Conservation (phyloP, 2,888 invertebrate genomes). For the Eupithecia subfuscata region DNA sequence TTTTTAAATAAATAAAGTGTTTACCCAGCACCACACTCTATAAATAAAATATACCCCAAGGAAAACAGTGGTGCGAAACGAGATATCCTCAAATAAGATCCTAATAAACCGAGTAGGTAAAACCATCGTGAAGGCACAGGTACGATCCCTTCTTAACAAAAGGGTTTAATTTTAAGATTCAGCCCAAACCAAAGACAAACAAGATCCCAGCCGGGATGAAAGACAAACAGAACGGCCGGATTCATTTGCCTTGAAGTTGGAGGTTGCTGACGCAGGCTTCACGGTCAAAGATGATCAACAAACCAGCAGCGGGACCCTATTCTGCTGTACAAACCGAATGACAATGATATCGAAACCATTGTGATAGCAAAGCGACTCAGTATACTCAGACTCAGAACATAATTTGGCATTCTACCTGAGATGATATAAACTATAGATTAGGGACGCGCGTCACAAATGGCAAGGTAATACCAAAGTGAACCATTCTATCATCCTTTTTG, state of each 20-base stretch:
- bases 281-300: not conserved
- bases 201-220: constrained; percentile 31
- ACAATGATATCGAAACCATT: no score
- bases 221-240: constrained; percentile 28
- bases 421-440: no score
- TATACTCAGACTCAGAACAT: no score
- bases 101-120: not conserved
- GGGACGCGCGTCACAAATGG: no score
- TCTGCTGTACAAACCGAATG: no score
- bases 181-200: constrained; percentile 31
- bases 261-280: not conserved
- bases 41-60: not conserved
- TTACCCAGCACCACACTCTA: not conserved
- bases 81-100: not conserved
- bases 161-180: constrained; percentile 30
- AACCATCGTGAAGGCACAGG: not conserved
- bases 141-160: constrained; percentile 1
- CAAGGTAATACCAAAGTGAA: no score
- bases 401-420: no score
- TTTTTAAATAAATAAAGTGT: no score
- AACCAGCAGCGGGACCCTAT: not conserved
- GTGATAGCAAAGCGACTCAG: no score
- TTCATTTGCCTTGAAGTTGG: constrained; percentile 5
- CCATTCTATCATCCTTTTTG: no score
- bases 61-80: not conserved